Percentiles rank a stretch among this genome's conserved stretches.
Evolutionary conservation across 2,113 vertebrate species (phyloP).

Genomic region (Cranoglanis bouderius): DNA sequence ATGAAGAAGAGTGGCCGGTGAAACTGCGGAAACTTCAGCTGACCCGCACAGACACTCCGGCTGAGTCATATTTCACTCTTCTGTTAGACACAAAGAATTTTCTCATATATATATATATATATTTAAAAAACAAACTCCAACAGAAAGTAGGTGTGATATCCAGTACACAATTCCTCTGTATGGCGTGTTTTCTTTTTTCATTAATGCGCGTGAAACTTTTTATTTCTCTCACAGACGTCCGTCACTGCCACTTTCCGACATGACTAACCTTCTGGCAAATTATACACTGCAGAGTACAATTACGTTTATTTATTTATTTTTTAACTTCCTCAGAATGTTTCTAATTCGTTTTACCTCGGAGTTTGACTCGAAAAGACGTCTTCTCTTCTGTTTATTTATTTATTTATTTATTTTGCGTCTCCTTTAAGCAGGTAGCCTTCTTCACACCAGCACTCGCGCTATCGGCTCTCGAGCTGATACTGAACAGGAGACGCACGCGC

Average conservation of each 20-base stretch:
- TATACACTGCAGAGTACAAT: not conserved
- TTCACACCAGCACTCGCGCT: not conserved
- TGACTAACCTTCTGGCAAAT: not conserved
- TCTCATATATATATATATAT: no score
- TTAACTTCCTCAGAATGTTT: not conserved
- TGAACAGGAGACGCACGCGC: not conserved
- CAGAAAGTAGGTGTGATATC: not conserved
- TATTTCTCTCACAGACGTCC: not conserved
- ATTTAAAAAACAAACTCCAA: not conserved
- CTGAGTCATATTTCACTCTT: slow-evolving; percentile 1
- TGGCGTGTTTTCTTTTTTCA: not conserved
- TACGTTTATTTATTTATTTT: not conserved
- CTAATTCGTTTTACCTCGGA: slow-evolving; percentile 3
- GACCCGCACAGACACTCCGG: not conserved
- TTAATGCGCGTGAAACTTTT: not conserved
- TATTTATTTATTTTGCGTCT: not conserved
- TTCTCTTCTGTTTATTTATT: not conserved
- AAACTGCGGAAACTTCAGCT: not conserved
- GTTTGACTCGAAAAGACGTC: not conserved
- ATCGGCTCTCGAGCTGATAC: not conserved
- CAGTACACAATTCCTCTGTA: not conserved
- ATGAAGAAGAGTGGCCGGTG: not conserved
- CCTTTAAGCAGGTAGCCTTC: slow-evolving; percentile 25
- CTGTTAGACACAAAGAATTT: not conserved
- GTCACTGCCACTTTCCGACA: not conserved